phyloP scores from a whole-genome alignment of 2,888 invertebrate species.

The Notocelia uddmanniana region DNA sequence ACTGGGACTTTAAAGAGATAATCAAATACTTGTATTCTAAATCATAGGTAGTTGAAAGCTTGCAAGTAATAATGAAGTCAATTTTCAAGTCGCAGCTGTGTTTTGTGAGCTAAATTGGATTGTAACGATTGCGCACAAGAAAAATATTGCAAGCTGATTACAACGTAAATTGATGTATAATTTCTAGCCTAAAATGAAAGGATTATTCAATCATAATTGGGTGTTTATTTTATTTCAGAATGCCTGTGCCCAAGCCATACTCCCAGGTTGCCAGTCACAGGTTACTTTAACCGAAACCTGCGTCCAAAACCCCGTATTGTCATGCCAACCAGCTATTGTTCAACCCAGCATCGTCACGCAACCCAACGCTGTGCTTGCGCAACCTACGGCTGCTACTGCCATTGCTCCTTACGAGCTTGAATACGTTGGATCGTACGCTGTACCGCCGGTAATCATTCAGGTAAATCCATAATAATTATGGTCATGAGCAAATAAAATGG shows the following conservation, averaged over 20 bases:
- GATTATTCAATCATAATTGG: too few species aligned
- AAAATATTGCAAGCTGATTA: too few species aligned
- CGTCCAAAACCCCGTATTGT: background rate
- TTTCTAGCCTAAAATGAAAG: too few species aligned
- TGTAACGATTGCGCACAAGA: too few species aligned
- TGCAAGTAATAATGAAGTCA: too few species aligned
- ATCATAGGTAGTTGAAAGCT: too few species aligned
- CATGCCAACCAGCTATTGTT: background rate
- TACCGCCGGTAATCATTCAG: conserved; percentile 23
- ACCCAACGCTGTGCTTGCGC: background rate
- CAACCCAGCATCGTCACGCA: background rate
- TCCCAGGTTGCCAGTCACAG: conserved; percentile 15
- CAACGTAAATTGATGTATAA: too few species aligned
- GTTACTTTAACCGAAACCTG: conserved; percentile 1
- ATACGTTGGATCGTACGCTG: background rate
- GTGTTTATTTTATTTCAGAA: conserved; percentile 27
- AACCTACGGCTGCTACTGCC: background rate
- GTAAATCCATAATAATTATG: background rate
- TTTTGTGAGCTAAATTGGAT: too few species aligned
- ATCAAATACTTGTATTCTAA: too few species aligned
- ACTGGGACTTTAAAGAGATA: too few species aligned
- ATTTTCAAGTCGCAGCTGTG: too few species aligned
- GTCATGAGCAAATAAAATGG: too few species aligned
- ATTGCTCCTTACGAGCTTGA: conserved; percentile 3
- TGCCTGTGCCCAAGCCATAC: background rate